Base-by-base conservation (phyloP, 2,797 vertebrate species). In the Notolepis coatsorum region DNA sequence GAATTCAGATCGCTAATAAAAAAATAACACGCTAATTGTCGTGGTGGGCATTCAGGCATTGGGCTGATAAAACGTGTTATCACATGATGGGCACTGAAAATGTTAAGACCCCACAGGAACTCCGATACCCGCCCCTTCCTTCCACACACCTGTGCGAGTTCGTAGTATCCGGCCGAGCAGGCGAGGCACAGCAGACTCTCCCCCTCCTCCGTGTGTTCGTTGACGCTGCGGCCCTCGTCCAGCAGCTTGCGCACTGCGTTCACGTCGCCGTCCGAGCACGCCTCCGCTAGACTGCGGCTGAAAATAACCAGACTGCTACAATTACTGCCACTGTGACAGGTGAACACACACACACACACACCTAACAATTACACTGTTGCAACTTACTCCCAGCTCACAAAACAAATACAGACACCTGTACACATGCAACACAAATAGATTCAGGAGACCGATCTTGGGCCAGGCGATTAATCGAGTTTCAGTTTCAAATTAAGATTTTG, bases 261-360 rank as follows among this genome's bases (percentile, higher is more conserved):
- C 49, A 99, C 98, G 82, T 99, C 98, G 60, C 98, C 98, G 75
- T 99, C 98, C 0, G 98, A 99, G 90, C 98, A 99, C 50, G 98
- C 98, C 87, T 99, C 97, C 65, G 98, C 97, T 92, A 99, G 93
- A 93, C 98, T 99, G 92, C 98, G 97, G 94, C 98, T 99, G 89
- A 85, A 96, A 96, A 93, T 89, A 93, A 91, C 93, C 85, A 92
- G 85, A 94, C 92, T 94, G 91, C 93, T 94, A 93, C 92, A 94
- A 94, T 94, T 94, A 94, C 92, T 88, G 92, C 90, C 82, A 91
- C 92, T 93, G 92, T 91, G 92, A 85, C 90, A 91, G 86, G 87
- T 77, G 71, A 84, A 75, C 71, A 83, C 63, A 88, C 78, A 41
- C 15, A 54, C 51, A 25, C 20, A 83, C 28, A 72, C 77, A 71